phyloP scores from a whole-genome alignment of 1,140 invertebrate genomes.

The Diorhabda carinulata region DNA sequence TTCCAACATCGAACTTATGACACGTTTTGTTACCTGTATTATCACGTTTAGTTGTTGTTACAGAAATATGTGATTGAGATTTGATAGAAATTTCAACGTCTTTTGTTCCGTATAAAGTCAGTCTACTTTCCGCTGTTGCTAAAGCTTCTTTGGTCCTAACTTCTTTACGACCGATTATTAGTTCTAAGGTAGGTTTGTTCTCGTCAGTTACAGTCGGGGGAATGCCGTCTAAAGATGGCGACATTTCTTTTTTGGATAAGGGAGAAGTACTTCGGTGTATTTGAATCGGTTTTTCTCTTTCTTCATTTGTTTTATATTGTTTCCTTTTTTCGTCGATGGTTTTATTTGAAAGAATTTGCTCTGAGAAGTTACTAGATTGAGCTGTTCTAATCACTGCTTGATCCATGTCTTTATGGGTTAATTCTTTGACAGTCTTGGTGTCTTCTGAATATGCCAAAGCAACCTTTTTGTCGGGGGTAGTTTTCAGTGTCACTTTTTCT shows the following conservation, averaged over 20 bases:
- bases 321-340: constrained; percentile 1
- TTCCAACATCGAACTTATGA: constrained; percentile 48
- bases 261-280: constrained; percentile 48
- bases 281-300: constrained; percentile 20
- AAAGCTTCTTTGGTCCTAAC: constrained; percentile 51
- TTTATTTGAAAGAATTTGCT: not conserved
- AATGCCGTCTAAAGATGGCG: constrained; percentile 28
- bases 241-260: constrained; percentile 39
- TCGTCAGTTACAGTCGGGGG: constrained; percentile 14
- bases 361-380: not conserved
- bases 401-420: constrained; percentile 6
- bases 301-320: not conserved
- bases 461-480: constrained; percentile 31
- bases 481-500: constrained; percentile 33
- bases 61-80: constrained; percentile 53
- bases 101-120: constrained; percentile 50
- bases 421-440: constrained; percentile 3
- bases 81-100: constrained; percentile 54
- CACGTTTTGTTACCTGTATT: constrained; percentile 48
- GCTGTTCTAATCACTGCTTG: constrained; percentile 5
- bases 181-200: constrained; percentile 46
- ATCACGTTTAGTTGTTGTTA: constrained; percentile 48
- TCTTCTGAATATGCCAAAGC: constrained; percentile 27
- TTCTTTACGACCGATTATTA: constrained; percentile 53
- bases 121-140: constrained; percentile 51